phyloP scores from a whole-genome alignment of 2,113 vertebrate species.

The Cynopterus brachyotis region DNA sequence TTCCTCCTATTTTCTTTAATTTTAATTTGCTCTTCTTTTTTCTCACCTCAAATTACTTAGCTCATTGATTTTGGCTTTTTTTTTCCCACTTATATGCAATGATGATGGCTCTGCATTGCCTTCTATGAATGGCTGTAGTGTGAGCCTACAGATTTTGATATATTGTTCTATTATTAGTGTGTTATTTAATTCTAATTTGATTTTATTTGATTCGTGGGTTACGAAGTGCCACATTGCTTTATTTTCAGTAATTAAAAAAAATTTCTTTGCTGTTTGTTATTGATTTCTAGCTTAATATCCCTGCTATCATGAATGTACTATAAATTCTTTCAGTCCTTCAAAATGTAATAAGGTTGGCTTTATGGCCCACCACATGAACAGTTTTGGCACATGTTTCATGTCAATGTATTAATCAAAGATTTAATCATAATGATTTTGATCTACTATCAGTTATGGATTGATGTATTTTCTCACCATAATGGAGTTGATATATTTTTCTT shows the following conservation, averaged over 20 bases:
- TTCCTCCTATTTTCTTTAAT: no score
- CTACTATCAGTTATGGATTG: background rate
- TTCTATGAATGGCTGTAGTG: background rate
- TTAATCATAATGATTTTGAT: background rate
- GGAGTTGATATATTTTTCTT: background rate
- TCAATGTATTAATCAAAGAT: background rate
- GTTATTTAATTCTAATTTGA: background rate
- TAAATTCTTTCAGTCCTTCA: background rate
- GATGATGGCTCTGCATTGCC: background rate
- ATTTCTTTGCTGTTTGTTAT: background rate
- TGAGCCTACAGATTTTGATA: background rate
- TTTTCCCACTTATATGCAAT: background rate
- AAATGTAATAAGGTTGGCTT: background rate
- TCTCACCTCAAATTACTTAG: no score
- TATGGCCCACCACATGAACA: background rate
- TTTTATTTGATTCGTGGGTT: background rate
- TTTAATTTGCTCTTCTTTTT: no score
- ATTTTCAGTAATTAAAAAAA: background rate
- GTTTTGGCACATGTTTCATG: background rate
- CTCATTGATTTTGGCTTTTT: no score
- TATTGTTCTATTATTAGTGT: background rate
- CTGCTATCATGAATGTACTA: background rate
- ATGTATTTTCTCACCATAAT: background rate
- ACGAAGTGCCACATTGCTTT: background rate
- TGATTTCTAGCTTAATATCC: background rate